Base-by-base conservation (phyloP, 2,113 vertebrate species). In the Vimba vimba region DNA sequence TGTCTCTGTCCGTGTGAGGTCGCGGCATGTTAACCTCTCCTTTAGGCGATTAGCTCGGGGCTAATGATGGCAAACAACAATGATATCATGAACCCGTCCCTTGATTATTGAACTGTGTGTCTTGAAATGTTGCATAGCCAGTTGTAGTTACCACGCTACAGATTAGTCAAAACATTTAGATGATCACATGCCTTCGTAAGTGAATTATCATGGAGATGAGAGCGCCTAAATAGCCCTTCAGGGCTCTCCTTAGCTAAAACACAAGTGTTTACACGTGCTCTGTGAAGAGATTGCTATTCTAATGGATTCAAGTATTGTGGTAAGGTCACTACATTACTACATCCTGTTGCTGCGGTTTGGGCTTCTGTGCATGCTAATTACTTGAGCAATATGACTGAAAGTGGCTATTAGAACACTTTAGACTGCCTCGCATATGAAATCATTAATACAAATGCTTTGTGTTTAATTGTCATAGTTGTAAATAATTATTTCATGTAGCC, bases 171-270 rank as follows among this genome's bases (percentile, higher is more conserved):
- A 76, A 77, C 43, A 47, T 36, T 83, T 73, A 27, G 47, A 30
- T 47, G 66, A 82, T 79, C 59, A 76, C 69, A 87, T 77, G 21
- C 50, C 57, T 85, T 76, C 57, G 79, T 87, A 83, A 89, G 75
- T 87, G n/a, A 87, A 88, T 87, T 86, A 85, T n/a, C 79, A 79
- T 76, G 64, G 87, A 82, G 33, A 83, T 85, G 57, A 74, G 83
- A 82, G 69, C 39, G 36, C 45, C 43, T 82, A 87, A 88, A 88
- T 27, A 85, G 71, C 75, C 57, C 79, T 85, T 68, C 25, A 10
- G 79, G 79, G 68, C n/a, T 36, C 82, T 73, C 43, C 50, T 85
- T 79, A 43, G 60, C 50, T 78, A 25, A 33, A 87, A 76, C 79
- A 52, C 66, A 60, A 69, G 45, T 50, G 25, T 60, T 68, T 30